These are phyloP conservation scores for Ariopsis seemanni DNA, from an alignment of 2,113 vertebrate genomes.

Conservation along the genomic window DNA sequence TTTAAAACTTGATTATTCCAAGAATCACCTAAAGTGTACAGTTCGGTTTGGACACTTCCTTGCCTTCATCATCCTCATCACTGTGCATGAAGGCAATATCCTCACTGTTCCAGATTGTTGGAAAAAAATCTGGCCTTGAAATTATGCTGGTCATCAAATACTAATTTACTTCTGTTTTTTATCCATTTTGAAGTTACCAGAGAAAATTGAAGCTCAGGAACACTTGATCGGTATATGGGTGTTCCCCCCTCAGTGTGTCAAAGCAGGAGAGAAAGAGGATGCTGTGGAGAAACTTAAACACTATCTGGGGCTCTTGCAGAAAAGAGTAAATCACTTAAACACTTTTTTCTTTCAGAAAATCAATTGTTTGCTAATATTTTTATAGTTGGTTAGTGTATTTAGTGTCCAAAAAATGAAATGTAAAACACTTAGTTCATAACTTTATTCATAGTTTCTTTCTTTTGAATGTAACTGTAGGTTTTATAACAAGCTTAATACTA, in stretches of 20 bases:
- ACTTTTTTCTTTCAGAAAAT: too few relatives aligned
- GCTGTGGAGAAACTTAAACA: conserved; percentile 68
- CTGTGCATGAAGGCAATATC: not conserved
- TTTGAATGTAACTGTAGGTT: not conserved
- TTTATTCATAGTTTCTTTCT: not conserved
- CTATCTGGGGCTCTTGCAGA: conserved; percentile 79
- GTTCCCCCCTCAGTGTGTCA: conserved; percentile 70
- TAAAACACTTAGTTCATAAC: not conserved
- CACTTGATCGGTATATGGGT: conserved; percentile 85
- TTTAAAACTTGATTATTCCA: not conserved
- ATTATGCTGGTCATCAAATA: not conserved
- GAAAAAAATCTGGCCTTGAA: not conserved
- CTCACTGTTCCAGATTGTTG: not conserved
- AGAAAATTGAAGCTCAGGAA: conserved; percentile 77
- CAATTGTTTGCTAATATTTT: not conserved
- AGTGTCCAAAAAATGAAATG: not conserved
- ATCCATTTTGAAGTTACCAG: conserved; percentile 75
- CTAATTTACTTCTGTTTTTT: not conserved
- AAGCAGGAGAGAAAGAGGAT: conserved; percentile 64
- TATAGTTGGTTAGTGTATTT: not conserved
- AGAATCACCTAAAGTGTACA: not conserved
- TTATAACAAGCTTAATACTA: not conserved
- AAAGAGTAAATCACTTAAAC: conserved; percentile 73
- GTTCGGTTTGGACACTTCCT: not conserved
- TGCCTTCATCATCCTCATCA: not conserved